A percentile compares a stretch with the other conserved stretches of the same genome.
phyloP scores from a whole-genome alignment of 2,113 vertebrate genomes.

The Cochlearius cochlearius region DNA sequence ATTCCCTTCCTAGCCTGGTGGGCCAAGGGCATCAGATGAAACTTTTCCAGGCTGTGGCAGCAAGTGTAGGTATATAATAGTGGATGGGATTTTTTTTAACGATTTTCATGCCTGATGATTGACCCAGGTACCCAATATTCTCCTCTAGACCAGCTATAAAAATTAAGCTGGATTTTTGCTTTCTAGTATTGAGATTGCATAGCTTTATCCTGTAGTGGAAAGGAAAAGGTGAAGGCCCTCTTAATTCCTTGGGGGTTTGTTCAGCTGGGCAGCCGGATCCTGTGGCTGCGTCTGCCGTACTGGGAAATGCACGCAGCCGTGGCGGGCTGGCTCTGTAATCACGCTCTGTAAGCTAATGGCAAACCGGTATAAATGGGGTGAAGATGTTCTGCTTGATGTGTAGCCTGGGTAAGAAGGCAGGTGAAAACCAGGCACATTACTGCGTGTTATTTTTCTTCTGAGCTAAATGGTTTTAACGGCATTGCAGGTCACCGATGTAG shows the following conservation, averaged over 20 bases:
- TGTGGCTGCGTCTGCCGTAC: neutral
- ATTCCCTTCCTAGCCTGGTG: neutral
- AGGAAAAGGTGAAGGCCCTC: neutral
- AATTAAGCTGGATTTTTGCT: neutral
- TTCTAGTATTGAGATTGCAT: neutral
- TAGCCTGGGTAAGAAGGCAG: neutral
- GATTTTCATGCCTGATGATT: neutral
- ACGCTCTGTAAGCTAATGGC: neutral
- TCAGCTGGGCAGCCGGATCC: neutral
- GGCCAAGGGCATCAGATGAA: neutral
- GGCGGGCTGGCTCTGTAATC: neutral
- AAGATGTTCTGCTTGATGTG: neutral
- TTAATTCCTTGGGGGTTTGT: neutral
- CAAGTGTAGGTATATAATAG: neutral
- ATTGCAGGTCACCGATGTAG: neutral
- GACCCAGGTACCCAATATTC: neutral
- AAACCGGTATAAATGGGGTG: neutral
- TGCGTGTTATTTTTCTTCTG: neutral
- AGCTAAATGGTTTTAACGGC: neutral
- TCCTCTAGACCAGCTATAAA: neutral
- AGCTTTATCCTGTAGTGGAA: neutral
- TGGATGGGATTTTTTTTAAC: neutral
- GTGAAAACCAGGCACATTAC: neutral
- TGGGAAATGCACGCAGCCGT: neutral
- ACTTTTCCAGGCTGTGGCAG: neutral